Conservation (phyloP, 2,888 invertebrate species). For the Yponomeuta malinellus region DNA sequence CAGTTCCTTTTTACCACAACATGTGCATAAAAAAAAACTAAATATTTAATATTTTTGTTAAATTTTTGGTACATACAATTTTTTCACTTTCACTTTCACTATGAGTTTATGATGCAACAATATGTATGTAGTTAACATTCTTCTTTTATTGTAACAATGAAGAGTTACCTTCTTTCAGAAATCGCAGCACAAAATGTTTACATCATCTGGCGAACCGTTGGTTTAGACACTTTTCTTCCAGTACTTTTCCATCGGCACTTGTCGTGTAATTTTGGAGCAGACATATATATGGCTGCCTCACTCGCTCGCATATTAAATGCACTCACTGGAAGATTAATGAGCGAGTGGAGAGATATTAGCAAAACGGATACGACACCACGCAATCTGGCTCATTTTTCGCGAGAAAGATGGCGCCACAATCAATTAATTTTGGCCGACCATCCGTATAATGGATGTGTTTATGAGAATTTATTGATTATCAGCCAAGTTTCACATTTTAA, state of each 20-base stretch:
- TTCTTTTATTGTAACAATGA: too few relatives aligned
- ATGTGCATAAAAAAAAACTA: too few relatives aligned
- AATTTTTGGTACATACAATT: too few relatives aligned
- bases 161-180: too few relatives aligned
- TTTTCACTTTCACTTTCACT: too few relatives aligned
- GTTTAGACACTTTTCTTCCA: conserved; percentile 48
- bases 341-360: conserved; percentile 7
- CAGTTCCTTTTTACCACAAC: too few relatives aligned
- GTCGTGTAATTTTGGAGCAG: conserved; percentile 31
- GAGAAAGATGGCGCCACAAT: conserved; percentile 15
- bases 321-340: not conserved
- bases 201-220: conserved; percentile 33
- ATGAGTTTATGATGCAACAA: too few relatives aligned
- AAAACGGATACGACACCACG: conserved; percentile 7
- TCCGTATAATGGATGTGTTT: not conserved
- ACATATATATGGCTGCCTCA: conserved; percentile 33
- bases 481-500: not conserved
- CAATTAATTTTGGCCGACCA: conserved; percentile 5
- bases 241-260: conserved; percentile 59
- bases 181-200: conserved; percentile 36
- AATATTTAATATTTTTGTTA: too few relatives aligned
- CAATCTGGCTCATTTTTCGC: conserved; percentile 8
- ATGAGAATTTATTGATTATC: not conserved
- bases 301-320: conserved; percentile 24
- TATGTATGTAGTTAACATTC: too few relatives aligned